These are phyloP conservation scores for Drosophila gunungcola DNA, from an alignment of 1,140 invertebrate genomes.

Conservation along the genomic window DNA sequence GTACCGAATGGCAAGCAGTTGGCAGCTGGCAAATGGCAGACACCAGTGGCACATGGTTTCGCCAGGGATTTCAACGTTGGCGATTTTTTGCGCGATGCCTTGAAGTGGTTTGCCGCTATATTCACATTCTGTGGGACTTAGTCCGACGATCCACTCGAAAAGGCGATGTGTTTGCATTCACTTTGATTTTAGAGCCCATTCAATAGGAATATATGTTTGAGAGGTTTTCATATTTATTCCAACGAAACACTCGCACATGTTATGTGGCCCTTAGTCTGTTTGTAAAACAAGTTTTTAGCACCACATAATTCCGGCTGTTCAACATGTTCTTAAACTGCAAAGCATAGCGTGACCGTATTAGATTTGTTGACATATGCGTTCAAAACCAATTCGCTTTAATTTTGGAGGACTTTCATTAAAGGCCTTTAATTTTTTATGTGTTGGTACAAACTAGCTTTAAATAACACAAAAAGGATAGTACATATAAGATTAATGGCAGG, in stretches of 20 bases:
- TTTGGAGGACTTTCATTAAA: too few relatives aligned
- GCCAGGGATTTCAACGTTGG: constrained; percentile 16
- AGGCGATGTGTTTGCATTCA: constrained; percentile 20
- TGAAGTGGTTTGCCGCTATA: constrained; percentile 28
- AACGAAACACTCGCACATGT: background rate
- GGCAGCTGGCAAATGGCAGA: constrained; percentile 11
- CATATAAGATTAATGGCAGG: too few relatives aligned
- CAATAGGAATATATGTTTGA: constrained; percentile 12
- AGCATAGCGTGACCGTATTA: background rate
- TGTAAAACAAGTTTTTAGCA: background rate
- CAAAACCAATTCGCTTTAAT: too few relatives aligned
- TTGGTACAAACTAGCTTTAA: too few relatives aligned
- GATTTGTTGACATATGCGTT: too few relatives aligned
- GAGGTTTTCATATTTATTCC: constrained; percentile 1
- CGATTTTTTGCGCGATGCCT: constrained; percentile 31
- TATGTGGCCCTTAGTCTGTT: background rate
- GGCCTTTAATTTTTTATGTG: too few relatives aligned
- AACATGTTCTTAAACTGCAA: background rate
- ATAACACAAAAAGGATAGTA: too few relatives aligned
- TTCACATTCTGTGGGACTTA: constrained; percentile 11
- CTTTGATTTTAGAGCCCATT: constrained; percentile 33
- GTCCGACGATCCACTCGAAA: constrained; percentile 4
- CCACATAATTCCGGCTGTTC: background rate
- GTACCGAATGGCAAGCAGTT: constrained; percentile 49
- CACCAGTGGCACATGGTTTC: constrained; percentile 4